phyloP scores from a whole-genome alignment of 92 coral and sea anemone genomes.

The Phenganax subtilis region DNA sequence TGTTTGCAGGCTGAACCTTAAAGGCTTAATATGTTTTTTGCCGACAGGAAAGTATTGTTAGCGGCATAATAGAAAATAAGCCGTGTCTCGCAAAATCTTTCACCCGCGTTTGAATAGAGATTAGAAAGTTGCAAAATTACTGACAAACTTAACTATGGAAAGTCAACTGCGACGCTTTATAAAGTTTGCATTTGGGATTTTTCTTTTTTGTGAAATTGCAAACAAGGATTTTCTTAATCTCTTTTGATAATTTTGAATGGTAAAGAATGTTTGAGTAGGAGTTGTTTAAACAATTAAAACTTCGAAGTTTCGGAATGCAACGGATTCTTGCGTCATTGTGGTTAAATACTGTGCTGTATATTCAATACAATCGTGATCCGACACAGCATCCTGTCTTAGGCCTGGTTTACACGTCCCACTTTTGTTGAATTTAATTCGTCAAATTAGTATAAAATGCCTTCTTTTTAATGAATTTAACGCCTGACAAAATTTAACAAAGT shows the following conservation, averaged over 20 bases:
- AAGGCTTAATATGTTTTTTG: slow-evolving; percentile 33
- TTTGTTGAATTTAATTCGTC: too few species aligned
- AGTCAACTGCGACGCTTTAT: slow-evolving; percentile 19
- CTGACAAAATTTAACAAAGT: too few species aligned
- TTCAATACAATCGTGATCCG: too few species aligned
- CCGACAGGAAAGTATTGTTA: slow-evolving; percentile 47
- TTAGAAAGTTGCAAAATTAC: slow-evolving; percentile 21
- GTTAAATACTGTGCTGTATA: too few species aligned
- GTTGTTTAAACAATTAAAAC: slow-evolving; percentile 5
- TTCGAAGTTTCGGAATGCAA: not conserved
- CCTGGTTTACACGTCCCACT: too few species aligned
- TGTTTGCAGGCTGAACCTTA: slow-evolving; percentile 15
- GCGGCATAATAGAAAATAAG: slow-evolving; percentile 27
- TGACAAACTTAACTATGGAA: slow-evolving; percentile 26
- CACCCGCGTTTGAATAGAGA: slow-evolving; percentile 32
- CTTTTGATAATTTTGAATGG: not conserved
- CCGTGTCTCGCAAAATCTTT: slow-evolving; percentile 31
- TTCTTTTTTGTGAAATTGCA: not conserved
- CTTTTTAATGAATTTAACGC: too few species aligned
- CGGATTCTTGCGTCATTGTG: too few species aligned
- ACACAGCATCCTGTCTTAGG: too few species aligned
- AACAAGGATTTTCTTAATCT: not conserved
- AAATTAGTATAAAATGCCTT: too few species aligned
- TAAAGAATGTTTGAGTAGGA: slow-evolving; percentile 11
- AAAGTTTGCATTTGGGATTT: not conserved